Evolutionary conservation across 1,140 invertebrate genomes (phyloP), one percentile per base, ranked within the genome.

Genomic region (Protaetia brevitarsis): DNA sequence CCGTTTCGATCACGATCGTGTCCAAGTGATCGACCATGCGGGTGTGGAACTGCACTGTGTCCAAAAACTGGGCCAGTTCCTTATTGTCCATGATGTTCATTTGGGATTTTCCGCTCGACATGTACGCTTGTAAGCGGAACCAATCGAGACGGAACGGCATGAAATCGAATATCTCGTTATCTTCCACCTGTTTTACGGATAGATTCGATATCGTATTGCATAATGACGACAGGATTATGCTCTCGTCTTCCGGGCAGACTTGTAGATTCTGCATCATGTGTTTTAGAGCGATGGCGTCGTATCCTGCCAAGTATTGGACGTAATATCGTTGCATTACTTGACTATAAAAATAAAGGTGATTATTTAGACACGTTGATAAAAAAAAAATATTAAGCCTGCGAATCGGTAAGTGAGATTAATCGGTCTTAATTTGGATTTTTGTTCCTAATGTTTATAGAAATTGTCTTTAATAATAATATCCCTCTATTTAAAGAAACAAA

Each of bases 1-100:
- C 97, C 19, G 95, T 96, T 81, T 99, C 97, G 2, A 92, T 90
- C 65, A 99, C 82, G 76, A 99, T 92, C 78, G 99, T 95, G 81
- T 99, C 96, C n/a, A 99, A 82, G 80, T 94, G 95, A 77, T 99
- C 98, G 10, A 99, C 95, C 88, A 99, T 96, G 80, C 96, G 96
- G 0, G 97, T 95, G 77, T 99, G 98, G 76, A 98, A 99, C 34
- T 95, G 86, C 74, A 98, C 89, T 10, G 94, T 96, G 78, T 99
- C 98, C 79, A 99, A 88, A 65, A 97, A 89, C 41, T 89, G 89
- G 10, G 95, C 94, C 8, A 99, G 78, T 72, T 94, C 91, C 72
- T 88, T 85, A 72, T 97, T 90, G 72, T 97, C 93, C n/a, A 87
- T 85, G 2, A 99, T 83, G 74, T 86, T 87, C 65, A 99, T 83